Evolutionary conservation across 1,140 invertebrate species (phyloP), one percentile per base, ranked within the genome.

Genomic region (Bombus balteatus): DNA sequence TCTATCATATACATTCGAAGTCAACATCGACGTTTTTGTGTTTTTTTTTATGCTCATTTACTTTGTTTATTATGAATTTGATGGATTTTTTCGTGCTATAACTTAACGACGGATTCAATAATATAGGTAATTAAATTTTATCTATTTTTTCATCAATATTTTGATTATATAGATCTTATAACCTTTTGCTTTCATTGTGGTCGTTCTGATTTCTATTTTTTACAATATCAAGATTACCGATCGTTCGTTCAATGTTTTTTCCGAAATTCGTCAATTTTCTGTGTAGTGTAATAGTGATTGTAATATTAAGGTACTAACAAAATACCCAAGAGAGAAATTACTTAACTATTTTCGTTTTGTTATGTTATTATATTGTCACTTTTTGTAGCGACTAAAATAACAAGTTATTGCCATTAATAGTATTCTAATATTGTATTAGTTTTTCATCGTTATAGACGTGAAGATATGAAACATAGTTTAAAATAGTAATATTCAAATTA

Each of bases 11-110:
- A 87, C 62, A 81, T 87, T 77, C 68, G 68, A 65, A 90, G 77
- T 88, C 81, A 88, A 90, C 89, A 91, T 90, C 89, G 88, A 91
- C 85, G 85, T 90, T 90, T 91, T 90, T 79, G 82, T 87, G 83
- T 90, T 84, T 89, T 86, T 91, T 91, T 87, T 88, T 79, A 82
- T 53, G 59, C 85, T 88, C 87, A 83, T 92, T 84, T 80, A 89
- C 91, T 90, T 89, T 91, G 89, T 92, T 91, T 92, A 90, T 90
- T 87, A 89, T 87, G 90, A 84, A 84, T 88, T 83, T 79, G 53
- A 83, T 88, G 85, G 81, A 74, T 87, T 81, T 81, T 75, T 75
- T 75, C 47, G 78, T 81, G 72, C 84, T 71, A 70, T 92, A 88
- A 92, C 68, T 89, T 86, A 89, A 79, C 87, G 72, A 88, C 81